Evolutionary conservation across 2,113 vertebrate genomes (phyloP).

Genomic region (Corythornis cristatus): DNA sequence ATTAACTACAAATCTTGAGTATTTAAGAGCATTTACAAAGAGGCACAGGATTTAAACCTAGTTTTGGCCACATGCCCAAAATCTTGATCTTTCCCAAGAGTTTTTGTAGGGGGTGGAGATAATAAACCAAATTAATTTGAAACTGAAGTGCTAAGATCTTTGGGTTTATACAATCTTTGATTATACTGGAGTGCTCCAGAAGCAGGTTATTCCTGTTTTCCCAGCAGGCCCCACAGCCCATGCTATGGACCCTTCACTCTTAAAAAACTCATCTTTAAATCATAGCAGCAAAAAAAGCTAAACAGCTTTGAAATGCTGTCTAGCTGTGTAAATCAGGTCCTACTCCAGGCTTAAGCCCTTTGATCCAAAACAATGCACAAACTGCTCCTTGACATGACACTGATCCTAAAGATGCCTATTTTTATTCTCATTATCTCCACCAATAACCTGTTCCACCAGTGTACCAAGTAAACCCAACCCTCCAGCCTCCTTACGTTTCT

Average conservation of each 20-base stretch:
- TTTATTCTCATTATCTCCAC: background rate
- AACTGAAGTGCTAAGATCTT: background rate
- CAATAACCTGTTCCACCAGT: background rate
- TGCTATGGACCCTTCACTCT: no score
- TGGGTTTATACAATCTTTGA: no score
- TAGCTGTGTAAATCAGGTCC: no score
- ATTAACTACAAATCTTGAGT: background rate
- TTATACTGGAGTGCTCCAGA: no score
- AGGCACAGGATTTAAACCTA: background rate
- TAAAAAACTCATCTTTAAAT: no score
- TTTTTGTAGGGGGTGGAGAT: background rate
- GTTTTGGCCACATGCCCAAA: background rate
- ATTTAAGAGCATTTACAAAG: background rate
- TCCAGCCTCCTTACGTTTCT: constrained; percentile 88
- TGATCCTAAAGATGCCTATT: background rate
- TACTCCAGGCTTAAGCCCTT: no score
- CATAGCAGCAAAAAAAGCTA: no score
- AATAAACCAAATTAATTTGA: background rate
- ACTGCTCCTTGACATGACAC: background rate
- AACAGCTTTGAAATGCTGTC: no score
- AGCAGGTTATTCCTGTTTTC: no score
- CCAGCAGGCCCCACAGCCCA: no score
- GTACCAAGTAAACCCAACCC: background rate
- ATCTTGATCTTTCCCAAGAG: background rate
- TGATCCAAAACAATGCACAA: background rate